phyloP scores from a whole-genome alignment of 2,113 vertebrate species.

The Aphelocoma coerulescens region DNA sequence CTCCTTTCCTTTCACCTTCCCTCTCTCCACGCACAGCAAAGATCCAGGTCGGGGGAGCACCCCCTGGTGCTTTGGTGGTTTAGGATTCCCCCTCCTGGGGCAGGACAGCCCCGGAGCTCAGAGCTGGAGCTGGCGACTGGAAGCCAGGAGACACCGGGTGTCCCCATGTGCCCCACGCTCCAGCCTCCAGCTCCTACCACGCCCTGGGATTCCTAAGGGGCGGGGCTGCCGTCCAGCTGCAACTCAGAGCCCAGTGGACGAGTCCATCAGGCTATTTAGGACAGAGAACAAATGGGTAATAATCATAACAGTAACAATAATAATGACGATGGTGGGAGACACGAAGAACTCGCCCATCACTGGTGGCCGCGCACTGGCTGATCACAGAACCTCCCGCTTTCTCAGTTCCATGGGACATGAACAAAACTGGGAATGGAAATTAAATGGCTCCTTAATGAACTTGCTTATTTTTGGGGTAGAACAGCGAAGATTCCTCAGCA shows the following conservation, averaged over 20 bases:
- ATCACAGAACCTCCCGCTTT: neutral
- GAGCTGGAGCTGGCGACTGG: rapidly evolving
- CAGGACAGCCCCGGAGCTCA: neutral
- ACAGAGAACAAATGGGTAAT: neutral
- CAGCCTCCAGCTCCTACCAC: neutral
- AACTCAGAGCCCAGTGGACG: no score
- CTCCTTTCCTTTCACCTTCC: neutral
- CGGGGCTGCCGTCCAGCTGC: neutral
- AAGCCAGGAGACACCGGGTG: neutral
- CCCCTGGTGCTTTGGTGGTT: neutral
- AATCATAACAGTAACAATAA: neutral
- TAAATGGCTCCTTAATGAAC: neutral
- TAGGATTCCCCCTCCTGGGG: neutral
- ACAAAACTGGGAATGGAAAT: neutral
- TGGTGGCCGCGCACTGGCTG: rapidly evolving
- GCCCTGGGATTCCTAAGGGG: neutral
- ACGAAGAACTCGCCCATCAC: neutral
- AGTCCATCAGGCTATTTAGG: neutral
- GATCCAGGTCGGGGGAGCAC: neutral
- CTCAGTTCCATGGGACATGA: neutral
- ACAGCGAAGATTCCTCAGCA: neutral
- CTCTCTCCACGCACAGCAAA: neutral
- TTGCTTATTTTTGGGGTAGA: neutral
- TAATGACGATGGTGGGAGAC: rapidly evolving
- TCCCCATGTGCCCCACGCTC: rapidly evolving